Evolutionary conservation across 2,113 vertebrate species (phyloP).

Genomic region (Pan paniscus): DNA sequence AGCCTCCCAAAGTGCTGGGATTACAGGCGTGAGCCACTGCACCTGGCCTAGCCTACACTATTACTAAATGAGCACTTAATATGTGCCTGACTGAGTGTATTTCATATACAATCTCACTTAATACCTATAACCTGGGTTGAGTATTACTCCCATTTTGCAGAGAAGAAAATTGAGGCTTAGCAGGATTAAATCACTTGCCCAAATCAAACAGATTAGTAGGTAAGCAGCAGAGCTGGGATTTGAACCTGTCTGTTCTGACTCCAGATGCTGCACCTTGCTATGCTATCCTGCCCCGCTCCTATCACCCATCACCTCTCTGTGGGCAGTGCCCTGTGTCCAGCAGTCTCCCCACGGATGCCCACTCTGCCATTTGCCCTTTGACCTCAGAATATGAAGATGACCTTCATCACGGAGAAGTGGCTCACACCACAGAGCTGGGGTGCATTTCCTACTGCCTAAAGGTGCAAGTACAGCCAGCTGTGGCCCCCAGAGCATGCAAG

Average conservation of each 20-base stretch:
- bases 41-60: neutral
- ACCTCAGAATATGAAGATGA: neutral
- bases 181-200: neutral
- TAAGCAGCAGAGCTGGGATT: neutral
- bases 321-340: neutral
- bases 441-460: neutral
- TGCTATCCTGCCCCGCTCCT: neutral
- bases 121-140: neutral
- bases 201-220: neutral
- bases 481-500: neutral
- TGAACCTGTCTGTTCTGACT: neutral
- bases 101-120: neutral
- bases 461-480: neutral
- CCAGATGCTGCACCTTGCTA: neutral
- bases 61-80: neutral
- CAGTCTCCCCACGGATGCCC: neutral
- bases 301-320: accelerated
- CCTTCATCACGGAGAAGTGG: neutral
- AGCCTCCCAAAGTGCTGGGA: neutral
- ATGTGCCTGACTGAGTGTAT: neutral
- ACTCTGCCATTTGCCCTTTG: neutral
- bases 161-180: neutral
- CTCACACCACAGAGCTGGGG: neutral
- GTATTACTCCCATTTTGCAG: neutral
- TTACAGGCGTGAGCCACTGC: neutral